Evolutionary conservation across 1,140 invertebrate genomes (phyloP).

Genomic region (Akabosia matsudoensis): DNA sequence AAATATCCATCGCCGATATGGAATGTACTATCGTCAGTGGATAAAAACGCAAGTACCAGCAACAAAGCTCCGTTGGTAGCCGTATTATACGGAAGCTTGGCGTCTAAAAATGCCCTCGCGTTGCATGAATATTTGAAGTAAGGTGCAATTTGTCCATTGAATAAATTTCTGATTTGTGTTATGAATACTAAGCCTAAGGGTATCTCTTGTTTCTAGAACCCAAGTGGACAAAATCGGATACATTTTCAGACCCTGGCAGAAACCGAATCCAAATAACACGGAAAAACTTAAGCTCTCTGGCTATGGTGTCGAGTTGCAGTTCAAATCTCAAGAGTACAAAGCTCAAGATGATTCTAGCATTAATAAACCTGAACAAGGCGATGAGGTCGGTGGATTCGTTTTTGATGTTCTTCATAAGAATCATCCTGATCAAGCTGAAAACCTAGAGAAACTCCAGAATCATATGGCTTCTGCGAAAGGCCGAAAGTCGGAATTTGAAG

Average conservation of each 20-base stretch:
- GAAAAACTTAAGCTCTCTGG: constrained; percentile 78
- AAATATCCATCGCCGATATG: constrained; percentile 44
- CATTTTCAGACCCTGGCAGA: constrained; percentile 35
- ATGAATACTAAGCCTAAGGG: background rate
- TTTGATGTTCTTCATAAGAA: constrained; percentile 70
- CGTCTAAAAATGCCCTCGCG: constrained; percentile 17
- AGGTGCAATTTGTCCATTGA: too few species aligned
- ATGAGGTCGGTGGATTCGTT: constrained; percentile 84
- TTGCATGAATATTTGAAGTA: constrained; percentile 43
- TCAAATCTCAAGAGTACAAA: constrained; percentile 88
- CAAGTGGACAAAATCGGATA: constrained; percentile 36
- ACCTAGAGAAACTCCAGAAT: constrained; percentile 70
- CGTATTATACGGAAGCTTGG: constrained; percentile 40
- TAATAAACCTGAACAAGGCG: constrained; percentile 62
- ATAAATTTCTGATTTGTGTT: background rate
- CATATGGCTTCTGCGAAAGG: constrained; percentile 68
- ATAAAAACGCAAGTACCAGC: background rate
- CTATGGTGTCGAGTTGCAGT: constrained; percentile 96
- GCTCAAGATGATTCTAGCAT: constrained; percentile 88
- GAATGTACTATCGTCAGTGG: background rate
- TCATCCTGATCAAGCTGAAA: constrained; percentile 70
- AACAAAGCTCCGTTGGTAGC: constrained; percentile 13
- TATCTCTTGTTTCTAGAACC: constrained; percentile 22
- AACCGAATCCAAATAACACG: constrained; percentile 45
- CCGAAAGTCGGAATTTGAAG: constrained; percentile 67